Base-by-base conservation (phyloP, 2,888 invertebrate species). In the Temnothorax ravouxi region DNA sequence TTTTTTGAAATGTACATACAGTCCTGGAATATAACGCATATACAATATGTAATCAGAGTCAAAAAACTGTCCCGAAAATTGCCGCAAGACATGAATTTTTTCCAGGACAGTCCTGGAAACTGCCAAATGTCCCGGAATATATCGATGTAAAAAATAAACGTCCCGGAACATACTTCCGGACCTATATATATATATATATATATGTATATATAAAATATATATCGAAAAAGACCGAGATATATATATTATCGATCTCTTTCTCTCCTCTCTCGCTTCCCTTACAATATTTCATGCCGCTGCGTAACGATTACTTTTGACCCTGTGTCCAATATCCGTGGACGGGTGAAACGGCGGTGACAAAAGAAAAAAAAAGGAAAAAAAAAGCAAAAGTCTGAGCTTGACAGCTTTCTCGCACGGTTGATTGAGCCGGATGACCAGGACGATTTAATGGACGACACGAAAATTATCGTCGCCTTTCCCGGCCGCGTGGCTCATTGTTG, bases 341-440 rank as follows among this genome's bases (percentile, higher is more conserved):
- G 71, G 29, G 21, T 61, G 66, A 84, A 54, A 67, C 82, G 88
- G 86, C 80, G 83, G 66, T 64, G 66, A 62, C 69, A 76, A 67
- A 77, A 75, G 67, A 79, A 66, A 76, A 59, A 38, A 59, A 21
- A 11, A 25, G 56, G 44, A 59, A 71, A 50, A 56, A 3, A 18
- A n/a, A 0, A 15, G 15, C 15, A 29, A 74, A 41, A 50, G 44
- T 74, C 84, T 90, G 89, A 34, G 5, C 64, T 64, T 67, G 89
- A 90, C 89, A 77, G 86, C 62, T 66, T 67, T 80, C 54, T 74
- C 83, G 89, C 87, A 90, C 86, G 89, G 85, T 69, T 80, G 89
- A 90, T 90, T 88, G 88, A 86, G 71, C 76, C 87, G 86, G 54
- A 88, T 88, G 82, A 41, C 56, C 59, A 52, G 61, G 61, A 61